These are phyloP conservation scores for Ranitomeya imitator DNA, from an alignment of 2,113 vertebrate species.

Conservation along the genomic window DNA sequence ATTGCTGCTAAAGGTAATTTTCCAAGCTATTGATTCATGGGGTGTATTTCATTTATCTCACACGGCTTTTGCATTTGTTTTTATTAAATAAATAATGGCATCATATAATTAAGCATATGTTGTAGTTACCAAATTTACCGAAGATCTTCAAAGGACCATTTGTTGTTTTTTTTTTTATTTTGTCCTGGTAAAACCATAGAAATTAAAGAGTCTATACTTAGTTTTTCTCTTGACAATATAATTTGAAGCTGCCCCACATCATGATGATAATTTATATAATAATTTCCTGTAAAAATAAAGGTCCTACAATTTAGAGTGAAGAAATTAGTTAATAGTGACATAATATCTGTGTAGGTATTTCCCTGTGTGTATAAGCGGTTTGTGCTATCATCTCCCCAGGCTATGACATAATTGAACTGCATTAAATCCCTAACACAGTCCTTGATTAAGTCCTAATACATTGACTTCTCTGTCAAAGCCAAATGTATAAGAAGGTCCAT, in stretches of 20 bases:
- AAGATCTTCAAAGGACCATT: too few relatives aligned
- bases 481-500: constrained; percentile 66
- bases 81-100: too few relatives aligned
- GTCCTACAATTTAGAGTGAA: not conserved
- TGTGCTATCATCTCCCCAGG: not conserved
- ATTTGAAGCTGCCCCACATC: not conserved
- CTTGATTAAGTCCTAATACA: constrained; percentile 57
- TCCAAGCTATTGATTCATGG: too few relatives aligned
- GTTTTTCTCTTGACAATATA: not conserved
- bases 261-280: not conserved
- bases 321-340: not conserved
- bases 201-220: too few relatives aligned
- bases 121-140: too few relatives aligned
- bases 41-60: too few relatives aligned
- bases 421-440: constrained; percentile 15
- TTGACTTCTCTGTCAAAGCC: constrained; percentile 59
- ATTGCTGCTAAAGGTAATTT: too few relatives aligned
- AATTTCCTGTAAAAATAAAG: not conserved
- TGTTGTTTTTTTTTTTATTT: too few relatives aligned
- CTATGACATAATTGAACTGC: constrained; percentile 20
- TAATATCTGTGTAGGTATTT: not conserved
- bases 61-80: too few relatives aligned
- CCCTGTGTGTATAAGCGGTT: not conserved
- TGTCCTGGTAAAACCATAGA: too few relatives aligned
- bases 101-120: too few relatives aligned